Conservation (phyloP, 2,888 invertebrate genomes). For the Conistra vaccinii region DNA sequence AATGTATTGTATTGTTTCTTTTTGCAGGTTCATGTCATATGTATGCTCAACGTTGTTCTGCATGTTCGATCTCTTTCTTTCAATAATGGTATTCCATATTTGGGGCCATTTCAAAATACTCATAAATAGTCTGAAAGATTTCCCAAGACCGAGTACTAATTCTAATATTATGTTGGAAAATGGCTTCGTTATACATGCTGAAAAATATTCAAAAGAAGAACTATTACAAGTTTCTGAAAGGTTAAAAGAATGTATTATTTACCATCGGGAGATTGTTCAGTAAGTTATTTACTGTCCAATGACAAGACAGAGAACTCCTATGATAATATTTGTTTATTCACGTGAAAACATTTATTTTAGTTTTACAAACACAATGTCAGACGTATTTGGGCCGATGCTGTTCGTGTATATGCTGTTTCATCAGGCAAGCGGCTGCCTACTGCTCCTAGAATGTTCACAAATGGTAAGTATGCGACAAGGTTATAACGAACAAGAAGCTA, state of each 20-base stretch:
- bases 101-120: conserved; percentile 67
- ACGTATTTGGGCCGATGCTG: conserved; percentile 59
- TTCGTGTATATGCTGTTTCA: conserved; percentile 60
- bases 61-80: conserved; percentile 57
- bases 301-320: not conserved
- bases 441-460: conserved; percentile 65
- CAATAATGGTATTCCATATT: conserved; percentile 60
- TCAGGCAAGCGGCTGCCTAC: conserved; percentile 62
- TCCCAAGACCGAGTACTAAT: conserved; percentile 50
- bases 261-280: conserved; percentile 58
- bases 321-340: not conserved
- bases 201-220: conserved; percentile 54
- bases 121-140: conserved; percentile 44
- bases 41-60: conserved; percentile 45
- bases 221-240: conserved; percentile 19
- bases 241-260: conserved; percentile 51
- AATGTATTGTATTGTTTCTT: not conserved
- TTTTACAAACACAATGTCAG: conserved; percentile 55
- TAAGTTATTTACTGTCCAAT: conserved; percentile 36
- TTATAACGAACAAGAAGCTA: not conserved
- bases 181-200: not conserved
- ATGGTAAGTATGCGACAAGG: conserved; percentile 44
- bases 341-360: conserved; percentile 26
- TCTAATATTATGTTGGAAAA: not conserved
- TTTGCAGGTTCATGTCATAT: conserved; percentile 38